Evolutionary conservation across 1,140 invertebrate genomes (phyloP), one percentile per base, ranked within the genome.

Genomic region (Pseudomyrmex pallidus): DNA sequence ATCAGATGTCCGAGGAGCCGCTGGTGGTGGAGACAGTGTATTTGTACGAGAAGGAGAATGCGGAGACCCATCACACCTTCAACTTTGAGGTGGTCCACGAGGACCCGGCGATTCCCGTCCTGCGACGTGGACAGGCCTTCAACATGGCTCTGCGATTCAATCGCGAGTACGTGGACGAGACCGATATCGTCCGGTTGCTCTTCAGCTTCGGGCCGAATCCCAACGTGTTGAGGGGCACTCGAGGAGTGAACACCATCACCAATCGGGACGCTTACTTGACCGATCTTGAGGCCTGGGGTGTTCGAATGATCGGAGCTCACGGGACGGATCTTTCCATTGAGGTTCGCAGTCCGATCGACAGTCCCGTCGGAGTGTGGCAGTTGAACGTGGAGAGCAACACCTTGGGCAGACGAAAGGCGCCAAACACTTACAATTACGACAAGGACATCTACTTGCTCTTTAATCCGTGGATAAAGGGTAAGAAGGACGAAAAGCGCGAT

Each of bases 401-500:
- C 7, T n/a, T 90, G 0, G 88, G 87, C 0, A 90, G 89, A 48
- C 88, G 73, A 54, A 25, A 73, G 15, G 3, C 89, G 0, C 91
- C 92, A 1, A 91, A 90, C 68, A 88, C 82, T 12, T 91, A 90
- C 59, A 89, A 87, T 22, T 91, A 90, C 46, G 91, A 93, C 0
- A 92, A 85, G 12, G 91, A 93, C 46, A 93, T 98, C 59, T 98
- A 97, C 91, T 93, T 98, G n/a, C 94, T 98, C 3, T 98, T 98
- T 92, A 98, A 98, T 93, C 97, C 97, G 2, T 98, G 97, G 97
- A 95, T 96, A 84, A 95, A 96, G 95, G 96, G 97, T 97, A 93
- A 92, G 91, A 46, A 13, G 54, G 8, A 0, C 35, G 56, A 7
- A 54, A 44, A 17, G 1, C 1, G 7, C 0, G 12, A 52, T 76